Conservation (phyloP, 2,888 invertebrate genomes). For the Perithous albicinctus region DNA sequence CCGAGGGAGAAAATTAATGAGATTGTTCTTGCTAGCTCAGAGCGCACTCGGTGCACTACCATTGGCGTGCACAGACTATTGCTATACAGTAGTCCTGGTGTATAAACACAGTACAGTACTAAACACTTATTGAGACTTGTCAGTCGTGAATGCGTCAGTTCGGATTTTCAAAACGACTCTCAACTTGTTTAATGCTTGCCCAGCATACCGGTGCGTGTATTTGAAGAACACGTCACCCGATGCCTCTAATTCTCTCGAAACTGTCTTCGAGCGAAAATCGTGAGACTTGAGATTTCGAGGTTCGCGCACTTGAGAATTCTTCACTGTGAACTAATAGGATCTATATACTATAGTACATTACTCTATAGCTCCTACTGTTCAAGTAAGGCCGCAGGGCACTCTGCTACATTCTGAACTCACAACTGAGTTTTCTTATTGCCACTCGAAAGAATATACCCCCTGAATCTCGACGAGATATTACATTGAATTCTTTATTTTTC, state of each 20-base stretch:
- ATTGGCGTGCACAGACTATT: slow-evolving; percentile 4
- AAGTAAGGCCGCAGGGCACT: background rate
- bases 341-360: too few species aligned
- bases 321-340: too few species aligned
- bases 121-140: slow-evolving; percentile 4
- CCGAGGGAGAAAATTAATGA: slow-evolving; percentile 56
- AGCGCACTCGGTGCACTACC: slow-evolving; percentile 23
- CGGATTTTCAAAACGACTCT: slow-evolving; percentile 37
- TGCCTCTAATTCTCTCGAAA: slow-evolving; percentile 17
- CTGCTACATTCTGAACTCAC: background rate
- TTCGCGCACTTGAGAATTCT: too few species aligned
- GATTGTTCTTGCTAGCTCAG: slow-evolving; percentile 55
- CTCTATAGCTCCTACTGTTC: too few species aligned
- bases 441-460: background rate
- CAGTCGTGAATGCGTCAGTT: background rate
- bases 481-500: background rate
- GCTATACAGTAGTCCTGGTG: slow-evolving; percentile 2
- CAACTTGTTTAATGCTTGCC: slow-evolving; percentile 21
- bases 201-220: background rate
- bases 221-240: background rate
- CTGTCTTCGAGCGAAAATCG: background rate
- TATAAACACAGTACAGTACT: background rate
- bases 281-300: slow-evolving; percentile 23
- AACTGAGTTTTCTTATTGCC: background rate
- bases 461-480: background rate